Conservation (phyloP, 2,797 vertebrate species). For the Semaprochilodus insignis region DNA sequence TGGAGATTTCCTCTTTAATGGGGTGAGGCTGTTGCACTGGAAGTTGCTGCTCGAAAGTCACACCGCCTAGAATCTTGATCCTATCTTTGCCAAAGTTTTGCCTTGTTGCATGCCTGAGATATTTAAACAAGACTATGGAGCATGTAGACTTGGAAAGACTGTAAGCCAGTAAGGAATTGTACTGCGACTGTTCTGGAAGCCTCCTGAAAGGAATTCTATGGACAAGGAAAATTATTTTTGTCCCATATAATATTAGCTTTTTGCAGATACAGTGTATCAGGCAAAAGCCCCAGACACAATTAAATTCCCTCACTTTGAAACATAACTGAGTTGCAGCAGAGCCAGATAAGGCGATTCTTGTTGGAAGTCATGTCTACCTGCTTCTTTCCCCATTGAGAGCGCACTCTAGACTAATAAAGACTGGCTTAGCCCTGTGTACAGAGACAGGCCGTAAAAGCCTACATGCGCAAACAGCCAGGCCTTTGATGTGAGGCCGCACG, state of each 20-base stretch:
- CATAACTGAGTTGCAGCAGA: not conserved
- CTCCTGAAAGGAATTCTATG: too few species aligned
- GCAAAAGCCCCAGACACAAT: not conserved
- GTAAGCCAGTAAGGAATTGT: not conserved
- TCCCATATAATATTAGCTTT: too few species aligned
- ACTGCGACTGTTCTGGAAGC: too few species aligned
- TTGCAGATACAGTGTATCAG: not conserved
- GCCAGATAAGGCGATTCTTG: not conserved
- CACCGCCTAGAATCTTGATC: constrained; percentile 56
- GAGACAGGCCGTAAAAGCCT: constrained; percentile 63
- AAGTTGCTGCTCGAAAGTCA: constrained; percentile 62
- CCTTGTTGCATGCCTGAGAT: constrained; percentile 61
- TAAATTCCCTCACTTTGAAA: not conserved
- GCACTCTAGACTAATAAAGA: constrained; percentile 41
- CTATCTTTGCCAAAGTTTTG: constrained; percentile 55
- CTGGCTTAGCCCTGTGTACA: constrained; percentile 52
- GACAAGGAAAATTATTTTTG: too few species aligned
- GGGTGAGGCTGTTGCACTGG: constrained; percentile 66
- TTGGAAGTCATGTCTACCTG: constrained; percentile 4
- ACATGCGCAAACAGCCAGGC: constrained; percentile 61
- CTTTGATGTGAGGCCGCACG: constrained; percentile 67
- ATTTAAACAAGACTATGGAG: constrained; percentile 57
- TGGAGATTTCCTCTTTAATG: constrained; percentile 71
- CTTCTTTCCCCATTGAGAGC: constrained; percentile 17
- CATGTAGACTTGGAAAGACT: not conserved